Conservation (phyloP, 2,888 invertebrate genomes). For the Hirtodrosophila trivittata region DNA sequence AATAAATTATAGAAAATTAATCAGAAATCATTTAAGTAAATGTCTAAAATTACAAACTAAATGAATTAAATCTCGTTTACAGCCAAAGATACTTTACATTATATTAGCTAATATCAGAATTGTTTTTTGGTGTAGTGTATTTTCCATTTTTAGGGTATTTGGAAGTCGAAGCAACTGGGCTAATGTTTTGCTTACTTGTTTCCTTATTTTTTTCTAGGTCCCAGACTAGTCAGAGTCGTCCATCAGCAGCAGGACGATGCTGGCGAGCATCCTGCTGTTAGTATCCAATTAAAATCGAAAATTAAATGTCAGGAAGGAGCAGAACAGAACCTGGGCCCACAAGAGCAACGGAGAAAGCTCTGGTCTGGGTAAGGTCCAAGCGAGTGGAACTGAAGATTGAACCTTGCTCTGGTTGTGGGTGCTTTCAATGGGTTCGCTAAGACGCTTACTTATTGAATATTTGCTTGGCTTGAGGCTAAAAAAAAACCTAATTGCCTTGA, state of each 20-base stretch:
- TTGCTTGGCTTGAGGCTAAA: slow-evolving; percentile 59
- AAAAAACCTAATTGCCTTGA: slow-evolving; percentile 79
- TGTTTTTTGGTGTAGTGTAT: too few relatives aligned
- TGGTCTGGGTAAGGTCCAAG: slow-evolving; percentile 20
- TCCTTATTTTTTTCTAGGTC: slow-evolving; percentile 42
- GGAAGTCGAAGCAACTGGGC: not conserved
- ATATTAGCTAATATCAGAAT: too few relatives aligned
- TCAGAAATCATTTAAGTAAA: too few relatives aligned
- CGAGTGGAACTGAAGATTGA: slow-evolving; percentile 5
- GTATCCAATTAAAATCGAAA: slow-evolving; percentile 84
- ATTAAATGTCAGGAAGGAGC: slow-evolving; percentile 82
- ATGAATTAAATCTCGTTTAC: too few relatives aligned
- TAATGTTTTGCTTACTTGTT: slow-evolving; percentile 12
- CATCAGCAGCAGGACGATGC: slow-evolving; percentile 58
- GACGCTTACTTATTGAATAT: slow-evolving; percentile 79
- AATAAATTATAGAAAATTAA: too few relatives aligned
- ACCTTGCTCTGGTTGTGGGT: slow-evolving; percentile 4
- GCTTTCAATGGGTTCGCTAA: slow-evolving; percentile 49
- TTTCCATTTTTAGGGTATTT: slow-evolving; percentile 22
- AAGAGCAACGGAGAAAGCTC: too few relatives aligned
- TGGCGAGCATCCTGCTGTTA: slow-evolving; percentile 82
- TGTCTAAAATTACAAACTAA: too few relatives aligned
- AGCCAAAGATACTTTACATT: too few relatives aligned
- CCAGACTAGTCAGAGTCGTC: slow-evolving; percentile 45
- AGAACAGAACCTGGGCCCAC: slow-evolving; percentile 44